Base-by-base conservation (phyloP, 2,797 vertebrate genomes). In the Valencia hispanica region DNA sequence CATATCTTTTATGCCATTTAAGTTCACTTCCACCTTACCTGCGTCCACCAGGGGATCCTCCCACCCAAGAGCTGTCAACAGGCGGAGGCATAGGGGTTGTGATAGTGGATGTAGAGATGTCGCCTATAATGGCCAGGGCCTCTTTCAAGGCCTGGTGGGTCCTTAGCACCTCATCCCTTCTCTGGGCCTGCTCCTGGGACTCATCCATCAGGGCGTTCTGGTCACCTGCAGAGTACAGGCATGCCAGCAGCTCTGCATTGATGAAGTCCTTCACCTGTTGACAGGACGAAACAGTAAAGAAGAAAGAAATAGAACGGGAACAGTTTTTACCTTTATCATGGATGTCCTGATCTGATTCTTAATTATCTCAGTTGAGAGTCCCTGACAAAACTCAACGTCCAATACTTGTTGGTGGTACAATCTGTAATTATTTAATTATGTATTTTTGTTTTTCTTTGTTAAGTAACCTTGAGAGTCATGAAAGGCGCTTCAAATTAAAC, bases 131-230 rank as follows among this genome's bases (percentile, higher is more conserved):
- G 43, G 92, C 89, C 0, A 98, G 94, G 0, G 97, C 97, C 90
- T 99, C 97, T 84, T 97, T 96, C 22, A 98, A 93, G 9, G 97
- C 95, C 73, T 97, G 96, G 92, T 98, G 96, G 88, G 97, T 97
- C 74, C 96, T 95, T 27, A 99, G 94, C 84, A 96, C 97, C 89
- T 99, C 98, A 0, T 98, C 97, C 73, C 97, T 92, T 75, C 95
- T 95, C 94, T 97, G 97, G 0, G 96, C 97, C 94, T 98, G 97
- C 83, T 98, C 97, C 20, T 96, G 96, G 0, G 97, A 98, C 90
- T 99, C 98, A 34, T 99, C 97, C 98, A 99, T 99, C 86, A 99
- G 93, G 0, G 96, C 93, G 34, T 96, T 98, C 90, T 99, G 97
- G 91, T 99, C 98, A 41, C 97, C 97, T 0, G 97, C 96, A 5